Percentiles rank a stretch among this genome's conserved stretches.
These are phyloP conservation scores for Peromyscus leucopus DNA, from an alignment of 2,113 vertebrate species.

Conservation along the genomic window DNA sequence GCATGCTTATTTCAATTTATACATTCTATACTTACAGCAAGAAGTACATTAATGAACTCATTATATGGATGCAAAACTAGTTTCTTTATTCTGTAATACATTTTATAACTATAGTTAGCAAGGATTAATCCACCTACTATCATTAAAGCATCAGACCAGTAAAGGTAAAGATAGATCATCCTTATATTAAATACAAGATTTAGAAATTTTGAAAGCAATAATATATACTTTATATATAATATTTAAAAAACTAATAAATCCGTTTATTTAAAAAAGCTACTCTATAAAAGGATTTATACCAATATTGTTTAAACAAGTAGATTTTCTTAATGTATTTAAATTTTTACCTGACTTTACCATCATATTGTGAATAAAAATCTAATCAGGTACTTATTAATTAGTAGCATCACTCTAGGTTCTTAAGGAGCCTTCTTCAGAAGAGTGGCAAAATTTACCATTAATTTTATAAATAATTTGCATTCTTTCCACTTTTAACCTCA, in stretches of 20 bases:
- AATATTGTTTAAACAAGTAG: background rate
- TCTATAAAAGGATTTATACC: background rate
- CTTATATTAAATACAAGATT: constrained; percentile 17
- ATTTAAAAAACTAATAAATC: constrained; percentile 4
- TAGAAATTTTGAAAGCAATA: constrained; percentile 48
- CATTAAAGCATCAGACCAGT: constrained; percentile 6
- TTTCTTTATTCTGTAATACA: background rate
- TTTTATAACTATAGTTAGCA: background rate
- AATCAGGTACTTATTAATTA: background rate
- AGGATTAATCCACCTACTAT: background rate
- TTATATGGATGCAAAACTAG: background rate
- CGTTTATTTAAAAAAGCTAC: background rate
- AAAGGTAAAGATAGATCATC: background rate
- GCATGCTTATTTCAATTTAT: constrained; percentile 54
- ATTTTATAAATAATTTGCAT: background rate
- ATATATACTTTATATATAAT: no score
- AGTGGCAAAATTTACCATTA: background rate
- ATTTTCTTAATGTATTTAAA: constrained; percentile 52
- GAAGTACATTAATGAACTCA: constrained; percentile 38
- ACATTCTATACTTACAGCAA: constrained; percentile 22
- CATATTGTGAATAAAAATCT: background rate
- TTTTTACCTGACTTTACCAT: background rate
- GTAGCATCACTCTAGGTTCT: background rate
- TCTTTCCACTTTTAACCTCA: background rate
- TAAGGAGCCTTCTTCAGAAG: background rate